Evolutionary conservation across 2,113 vertebrate species (phyloP), one percentile per base, ranked within the genome.

Genomic region (Garra rufa): DNA sequence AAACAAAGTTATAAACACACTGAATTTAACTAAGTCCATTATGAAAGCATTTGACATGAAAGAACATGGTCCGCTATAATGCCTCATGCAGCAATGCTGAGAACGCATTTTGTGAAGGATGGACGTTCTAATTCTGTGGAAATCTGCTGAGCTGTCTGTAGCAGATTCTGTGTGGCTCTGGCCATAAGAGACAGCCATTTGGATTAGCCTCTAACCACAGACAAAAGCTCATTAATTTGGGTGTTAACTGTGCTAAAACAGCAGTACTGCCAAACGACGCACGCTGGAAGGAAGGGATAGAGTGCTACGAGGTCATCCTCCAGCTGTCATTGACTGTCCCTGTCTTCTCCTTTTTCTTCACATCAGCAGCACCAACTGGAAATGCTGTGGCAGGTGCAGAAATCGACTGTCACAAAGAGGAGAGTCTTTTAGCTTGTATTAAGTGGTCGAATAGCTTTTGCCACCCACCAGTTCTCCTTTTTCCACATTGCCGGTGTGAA

Each of bases 181-280:
- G 15, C 21, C 50, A 55, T 57, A 41, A 85, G 9, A 85, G 83
- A 70, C 28, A 15, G 50, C 17, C 1, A 30, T 82, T 75, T 46
- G 38, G 73, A 75, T 83, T 74, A 83, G 82, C 82, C 59, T 46
- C 85, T 76, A 71, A 73, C 82, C 28, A 59, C 41, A n/a, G 43
- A 61, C 55, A 46, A 83, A 73, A 83, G 52, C 82, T 76, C 26
- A 63, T 83, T 52, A 41, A 75, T 44, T 26, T 34, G 26, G 43
- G 43, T n/a, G 55, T 46, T 67, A 74, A 76, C 26, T 76, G 48
- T 6, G 9, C 15, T 38, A 55, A 55, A 76, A 50, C 48, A 55
- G 44, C 28, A 28, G 41, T 13, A 14, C 43, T 34, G 55, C 44
- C 59, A 57, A 57, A 52, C 6, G 3, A 41, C 0, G 43, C 57